Base-by-base conservation (phyloP, 2,797 vertebrate genomes). In the Morelia viridis region DNA sequence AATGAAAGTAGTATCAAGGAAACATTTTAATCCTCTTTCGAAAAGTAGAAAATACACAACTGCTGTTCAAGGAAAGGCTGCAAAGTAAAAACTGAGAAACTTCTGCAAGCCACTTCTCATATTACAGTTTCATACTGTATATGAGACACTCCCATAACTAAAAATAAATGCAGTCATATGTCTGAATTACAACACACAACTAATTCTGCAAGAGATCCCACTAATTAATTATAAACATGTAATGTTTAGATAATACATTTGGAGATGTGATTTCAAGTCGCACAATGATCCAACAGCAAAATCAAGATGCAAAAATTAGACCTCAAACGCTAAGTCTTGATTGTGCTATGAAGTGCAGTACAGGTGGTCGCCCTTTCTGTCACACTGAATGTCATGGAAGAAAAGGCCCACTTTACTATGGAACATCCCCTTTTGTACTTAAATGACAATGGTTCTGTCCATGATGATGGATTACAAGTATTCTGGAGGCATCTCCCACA, bases 111-210 rank as follows among this genome's bases (percentile, higher is more conserved):
- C 5, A 24, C 64, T 61, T 87, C 83, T 62, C 84, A 9, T 53
- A 64, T 87, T 90, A 76, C 88, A 87, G 62, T 71, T 85, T 92
- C 56, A 57, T 22, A 22, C 13, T 15, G 50, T n/a, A 15, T 89
- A 57, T 57, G 50, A 71, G 88, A 19, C 56, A 61, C 53, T 61
- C 28, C 41, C 88, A 76, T 62, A 53, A 31, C 41, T 61, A 80
- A 92, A 92, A 76, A 90, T 76, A 90, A 86, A 90, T 35, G 22
- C 15, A 89, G 64, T 60, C 88, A 76, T 9, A 53, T 86, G 83
- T 71, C 56, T 58, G 35, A 92, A 85, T 60, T 86, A 71, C 56
- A 68, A 61, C 88, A 89, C 13, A 4, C 87, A 85, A 58, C 26
- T 89, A 41, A 84, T 61, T 85, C 41, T 31, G 60, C 26, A n/a